These are phyloP conservation scores for Bombus huntii DNA, from an alignment of 1,140 invertebrate genomes.

Conservation along the genomic window DNA sequence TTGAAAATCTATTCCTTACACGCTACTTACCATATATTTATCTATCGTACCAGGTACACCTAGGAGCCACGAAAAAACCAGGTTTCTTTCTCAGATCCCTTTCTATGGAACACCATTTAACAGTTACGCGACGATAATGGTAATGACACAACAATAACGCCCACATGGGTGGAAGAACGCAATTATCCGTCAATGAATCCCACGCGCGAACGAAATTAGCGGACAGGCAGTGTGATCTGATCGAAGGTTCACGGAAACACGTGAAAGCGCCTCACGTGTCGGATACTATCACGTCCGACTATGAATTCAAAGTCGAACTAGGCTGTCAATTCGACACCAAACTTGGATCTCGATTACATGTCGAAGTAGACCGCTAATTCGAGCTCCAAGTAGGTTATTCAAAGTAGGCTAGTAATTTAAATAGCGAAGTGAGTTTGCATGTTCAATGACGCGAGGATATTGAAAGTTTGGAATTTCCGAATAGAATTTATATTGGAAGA, in stretches of 20 bases:
- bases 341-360: neutral
- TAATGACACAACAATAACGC: slow-evolving; percentile 44
- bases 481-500: neutral
- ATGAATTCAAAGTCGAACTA: slow-evolving; percentile 21
- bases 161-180: slow-evolving; percentile 6
- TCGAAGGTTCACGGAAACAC: slow-evolving; percentile 21
- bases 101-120: neutral
- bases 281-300: neutral
- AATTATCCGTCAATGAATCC: slow-evolving; percentile 40
- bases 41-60: neutral
- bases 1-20: neutral
- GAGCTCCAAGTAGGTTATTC: no score
- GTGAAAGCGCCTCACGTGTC: slow-evolving; percentile 37
- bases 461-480: neutral
- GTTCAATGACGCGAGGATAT: neutral
- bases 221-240: neutral
- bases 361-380: neutral
- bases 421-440: neutral
- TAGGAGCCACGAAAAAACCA: neutral
- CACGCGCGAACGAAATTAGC: slow-evolving; percentile 35
- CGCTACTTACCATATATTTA: neutral
- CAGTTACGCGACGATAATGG: slow-evolving; percentile 26
- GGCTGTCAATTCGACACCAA: neutral
- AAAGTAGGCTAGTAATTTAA: neutral
- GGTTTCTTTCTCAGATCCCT: neutral